phyloP scores from a whole-genome alignment of 2,797 vertebrate species.

The Sebastes nivosus region DNA sequence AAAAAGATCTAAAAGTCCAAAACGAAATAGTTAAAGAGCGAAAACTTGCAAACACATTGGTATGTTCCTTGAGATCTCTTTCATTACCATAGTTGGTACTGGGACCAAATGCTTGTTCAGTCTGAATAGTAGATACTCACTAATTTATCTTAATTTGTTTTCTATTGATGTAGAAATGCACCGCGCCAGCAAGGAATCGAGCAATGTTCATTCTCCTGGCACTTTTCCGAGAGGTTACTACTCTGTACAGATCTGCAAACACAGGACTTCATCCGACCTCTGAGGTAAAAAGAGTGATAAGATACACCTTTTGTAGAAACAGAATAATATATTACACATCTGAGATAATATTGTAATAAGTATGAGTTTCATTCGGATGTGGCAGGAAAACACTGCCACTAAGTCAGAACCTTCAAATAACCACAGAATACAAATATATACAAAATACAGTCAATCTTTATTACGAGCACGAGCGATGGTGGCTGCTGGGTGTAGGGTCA shows the following conservation, averaged over 20 bases:
- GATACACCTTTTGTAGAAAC: not conserved
- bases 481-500: fast-evolving
- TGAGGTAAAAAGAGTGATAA: conserved; percentile 69
- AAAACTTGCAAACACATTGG: not conserved
- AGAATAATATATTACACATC: not conserved
- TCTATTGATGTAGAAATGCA: conserved; percentile 20
- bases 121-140: not conserved
- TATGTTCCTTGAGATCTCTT: not conserved
- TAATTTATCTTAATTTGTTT: not conserved
- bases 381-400: no score
- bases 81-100: not conserved
- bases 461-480: no score
- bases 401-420: no score
- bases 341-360: no score
- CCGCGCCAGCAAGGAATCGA: conserved; percentile 14
- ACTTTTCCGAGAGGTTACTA: conserved; percentile 86
- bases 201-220: conserved; percentile 81
- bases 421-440: no score
- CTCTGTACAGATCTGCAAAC: conserved; percentile 64
- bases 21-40: not conserved
- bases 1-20: not conserved
- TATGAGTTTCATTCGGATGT: no score
- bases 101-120: not conserved
- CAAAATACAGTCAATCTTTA: no score
- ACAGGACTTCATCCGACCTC: conserved; percentile 63